A percentile compares a stretch with the other conserved stretches of the same genome.
Evolutionary conservation across 2,888 invertebrate species (phyloP).

Genomic region (Lepidonotus clava): DNA sequence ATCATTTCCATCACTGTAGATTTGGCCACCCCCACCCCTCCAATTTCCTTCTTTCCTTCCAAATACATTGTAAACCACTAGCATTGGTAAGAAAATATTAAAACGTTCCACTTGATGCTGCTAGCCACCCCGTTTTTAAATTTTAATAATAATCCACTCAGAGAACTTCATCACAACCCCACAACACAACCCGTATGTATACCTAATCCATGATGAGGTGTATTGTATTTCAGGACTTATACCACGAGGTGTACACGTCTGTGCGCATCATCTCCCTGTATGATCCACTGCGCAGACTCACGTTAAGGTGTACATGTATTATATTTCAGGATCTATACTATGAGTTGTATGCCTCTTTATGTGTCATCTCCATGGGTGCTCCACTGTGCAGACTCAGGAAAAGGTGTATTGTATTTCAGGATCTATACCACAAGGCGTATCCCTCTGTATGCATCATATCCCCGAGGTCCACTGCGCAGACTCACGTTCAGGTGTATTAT

Average conservation of each 20-base stretch:
- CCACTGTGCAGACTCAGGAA: slow-evolving; percentile 92
- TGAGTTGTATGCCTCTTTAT: slow-evolving; percentile 94
- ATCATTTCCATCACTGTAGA: no score
- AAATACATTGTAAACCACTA: not conserved
- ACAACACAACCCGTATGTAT: slow-evolving; percentile 56
- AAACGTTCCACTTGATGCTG: no score
- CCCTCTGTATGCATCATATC: slow-evolving; percentile 98
- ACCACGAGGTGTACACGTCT: slow-evolving; percentile 95
- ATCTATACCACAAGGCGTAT: slow-evolving; percentile 96
- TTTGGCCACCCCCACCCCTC: not conserved
- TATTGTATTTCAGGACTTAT: slow-evolving; percentile 94
- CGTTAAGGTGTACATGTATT: no score
- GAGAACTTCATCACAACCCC: no score
- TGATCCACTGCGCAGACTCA: slow-evolving; percentile 98
- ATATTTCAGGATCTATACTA: slow-evolving; percentile 93
- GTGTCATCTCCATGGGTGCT: slow-evolving; percentile 99
- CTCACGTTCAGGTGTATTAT: no score
- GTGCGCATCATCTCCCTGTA: slow-evolving; percentile 99
- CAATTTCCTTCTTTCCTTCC: not conserved
- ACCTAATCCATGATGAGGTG: no score
- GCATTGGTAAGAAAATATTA: not conserved
- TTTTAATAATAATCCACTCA: no score
- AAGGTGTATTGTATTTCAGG: slow-evolving; percentile 82
- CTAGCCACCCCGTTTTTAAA: no score
- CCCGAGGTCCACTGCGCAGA: slow-evolving; percentile 98